Base-by-base conservation (phyloP, 1,140 invertebrate genomes). In the Diploscapter pachys region DNA sequence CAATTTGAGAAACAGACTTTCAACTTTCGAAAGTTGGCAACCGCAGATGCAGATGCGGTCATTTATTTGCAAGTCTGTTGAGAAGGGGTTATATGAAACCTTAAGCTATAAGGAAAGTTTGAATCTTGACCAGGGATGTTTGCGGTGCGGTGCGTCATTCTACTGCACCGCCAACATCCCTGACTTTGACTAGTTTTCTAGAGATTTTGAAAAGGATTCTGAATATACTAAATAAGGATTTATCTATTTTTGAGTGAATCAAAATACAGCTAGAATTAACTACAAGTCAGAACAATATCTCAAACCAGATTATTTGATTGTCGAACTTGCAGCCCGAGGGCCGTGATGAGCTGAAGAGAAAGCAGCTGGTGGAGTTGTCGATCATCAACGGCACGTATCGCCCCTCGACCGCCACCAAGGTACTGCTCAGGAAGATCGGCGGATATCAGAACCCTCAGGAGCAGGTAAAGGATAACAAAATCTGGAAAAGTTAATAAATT, bases 381-480 rank as follows among this genome's bases (percentile, higher is more conserved):
- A 99, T 99, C 80, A 98, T 99, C 83, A 99, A 99, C 86, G 97
- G 97, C 83, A 99, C 97, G 54, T 99, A 98, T 89, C 91, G 87
- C 6, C 77, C 77, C 5, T 76, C 76, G 57, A 77, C 56, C 13
- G 71, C 71, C 11, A 72, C 71, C 11, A 72, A 72, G 52, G 13
- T 72, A 48, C 61, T 63, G 51, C 71, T 72, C 31, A 59, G 62
- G 57, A 11, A 11, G 57, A 11, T 31, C 57, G 31, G 57, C 57
- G 9, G 31, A 59, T 59, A 31, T 31, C 31, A 31, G 31, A 31
- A 31, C 0, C 31, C 31, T 31, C 31, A 31, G 31, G 31, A 31
- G 31, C 31, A 31, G 31, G 31, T 31, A 31, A 31, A 31, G 31
- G 31, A 31, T 31, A 31, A 31, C 31, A 1, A 1, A 31, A 31